phyloP scores from a whole-genome alignment of 2,113 vertebrate species.

The Genyomyrus donnyi region DNA sequence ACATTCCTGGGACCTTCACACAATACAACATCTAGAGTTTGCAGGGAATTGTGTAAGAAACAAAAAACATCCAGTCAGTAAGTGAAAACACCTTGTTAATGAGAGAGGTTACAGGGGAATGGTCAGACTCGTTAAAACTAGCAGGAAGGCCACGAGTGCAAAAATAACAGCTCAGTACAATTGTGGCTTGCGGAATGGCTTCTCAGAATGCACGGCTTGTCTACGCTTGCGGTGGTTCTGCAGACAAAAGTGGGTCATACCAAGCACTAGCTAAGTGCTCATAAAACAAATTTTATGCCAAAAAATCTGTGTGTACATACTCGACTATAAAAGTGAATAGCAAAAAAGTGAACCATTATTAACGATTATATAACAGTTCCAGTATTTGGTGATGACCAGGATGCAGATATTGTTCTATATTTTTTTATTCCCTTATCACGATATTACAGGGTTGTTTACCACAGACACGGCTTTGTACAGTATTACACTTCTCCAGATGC shows the following conservation, averaged over 20 bases:
- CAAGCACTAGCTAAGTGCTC: neutral
- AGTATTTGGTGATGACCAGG: neutral
- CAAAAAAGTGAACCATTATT: neutral
- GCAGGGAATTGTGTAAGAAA: neutral
- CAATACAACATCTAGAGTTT: neutral
- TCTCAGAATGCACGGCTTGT: neutral
- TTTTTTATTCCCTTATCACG: neutral
- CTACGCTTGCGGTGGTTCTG: neutral
- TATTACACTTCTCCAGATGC: neutral
- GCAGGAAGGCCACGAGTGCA: neutral
- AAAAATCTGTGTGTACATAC: neutral
- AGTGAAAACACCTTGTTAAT: neutral
- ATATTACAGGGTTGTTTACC: neutral
- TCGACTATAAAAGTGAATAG: neutral
- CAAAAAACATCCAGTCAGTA: neutral
- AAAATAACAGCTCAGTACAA: neutral
- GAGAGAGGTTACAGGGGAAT: neutral
- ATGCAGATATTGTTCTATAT: neutral
- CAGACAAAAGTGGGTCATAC: neutral
- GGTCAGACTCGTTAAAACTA: neutral
- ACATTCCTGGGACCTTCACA: neutral
- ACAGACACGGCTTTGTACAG: neutral
- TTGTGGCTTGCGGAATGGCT: neutral
- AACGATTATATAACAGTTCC: neutral
- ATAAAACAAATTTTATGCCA: neutral